Conservation (phyloP, 1,140 invertebrate genomes). For the Drosophila asahinai region DNA sequence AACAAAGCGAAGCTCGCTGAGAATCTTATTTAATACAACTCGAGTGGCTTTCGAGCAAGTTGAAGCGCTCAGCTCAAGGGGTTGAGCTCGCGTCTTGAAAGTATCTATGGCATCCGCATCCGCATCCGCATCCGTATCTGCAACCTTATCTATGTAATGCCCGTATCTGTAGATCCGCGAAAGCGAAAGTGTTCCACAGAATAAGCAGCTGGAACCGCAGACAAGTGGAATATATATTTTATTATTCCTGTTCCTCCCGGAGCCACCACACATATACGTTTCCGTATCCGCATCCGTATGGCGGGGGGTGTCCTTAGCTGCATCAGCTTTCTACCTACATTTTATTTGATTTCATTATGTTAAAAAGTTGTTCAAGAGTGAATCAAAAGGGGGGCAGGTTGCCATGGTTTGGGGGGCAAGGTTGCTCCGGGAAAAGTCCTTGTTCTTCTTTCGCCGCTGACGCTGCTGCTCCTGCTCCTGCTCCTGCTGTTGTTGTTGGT, state of each 20-base stretch:
- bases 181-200: slow-evolving; percentile 67
- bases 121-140: neutral
- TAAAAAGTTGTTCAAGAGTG: slow-evolving; percentile 82
- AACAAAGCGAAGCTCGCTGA: too few relatives aligned
- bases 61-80: slow-evolving; percentile 1
- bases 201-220: slow-evolving; percentile 55
- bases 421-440: slow-evolving; percentile 49
- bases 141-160: slow-evolving; percentile 3
- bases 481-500: slow-evolving; percentile 29
- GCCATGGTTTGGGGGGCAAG: slow-evolving; percentile 18
- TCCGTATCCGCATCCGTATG: too few relatives aligned
- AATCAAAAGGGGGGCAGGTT: slow-evolving; percentile 37
- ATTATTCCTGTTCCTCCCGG: slow-evolving; percentile 36
- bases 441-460: slow-evolving; percentile 26
- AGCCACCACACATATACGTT: slow-evolving; percentile 1
- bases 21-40: neutral
- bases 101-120: slow-evolving; percentile 13
- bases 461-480: neutral
- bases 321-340: slow-evolving; percentile 75
- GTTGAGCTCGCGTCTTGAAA: neutral
- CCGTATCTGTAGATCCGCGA: slow-evolving; percentile 19
- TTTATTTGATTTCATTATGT: slow-evolving; percentile 84
- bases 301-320: slow-evolving; percentile 42
- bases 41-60: neutral
- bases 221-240: slow-evolving; percentile 68